phyloP scores from a whole-genome alignment of 2,888 invertebrate species.

The Erannis defoliaria region DNA sequence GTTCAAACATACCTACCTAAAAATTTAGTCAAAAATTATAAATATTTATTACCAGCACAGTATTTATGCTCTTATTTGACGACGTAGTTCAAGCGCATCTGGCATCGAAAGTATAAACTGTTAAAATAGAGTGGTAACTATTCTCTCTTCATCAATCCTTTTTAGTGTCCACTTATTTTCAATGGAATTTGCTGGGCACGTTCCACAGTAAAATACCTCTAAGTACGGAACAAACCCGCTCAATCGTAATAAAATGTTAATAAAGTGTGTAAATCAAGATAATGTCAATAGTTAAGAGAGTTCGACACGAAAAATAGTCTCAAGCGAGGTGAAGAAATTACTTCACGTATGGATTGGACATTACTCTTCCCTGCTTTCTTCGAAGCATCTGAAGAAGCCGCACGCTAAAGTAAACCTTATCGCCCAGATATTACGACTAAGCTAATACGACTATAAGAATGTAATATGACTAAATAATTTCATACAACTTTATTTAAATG shows the following conservation, averaged over 20 bases:
- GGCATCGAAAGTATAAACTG: too few relatives aligned
- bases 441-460: constrained; percentile 37
- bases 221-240: constrained; percentile 66
- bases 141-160: constrained; percentile 40
- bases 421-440: constrained; percentile 12
- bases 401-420: constrained; percentile 49
- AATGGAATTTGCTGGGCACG: constrained; percentile 32
- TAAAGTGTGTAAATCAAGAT: constrained; percentile 83
- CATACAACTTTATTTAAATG: constrained; percentile 43
- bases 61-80: too few relatives aligned
- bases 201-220: constrained; percentile 34
- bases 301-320: constrained; percentile 76
- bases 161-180: constrained; percentile 42
- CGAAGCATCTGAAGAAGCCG: constrained; percentile 24
- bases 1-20: too few relatives aligned
- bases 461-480: constrained; percentile 34
- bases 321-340: constrained; percentile 71
- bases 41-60: too few relatives aligned
- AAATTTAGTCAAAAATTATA: too few relatives aligned
- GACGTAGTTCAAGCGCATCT: too few relatives aligned
- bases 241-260: constrained; percentile 81
- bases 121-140: constrained; percentile 7
- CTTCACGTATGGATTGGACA: constrained; percentile 66
- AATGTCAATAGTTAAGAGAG: constrained; percentile 74
- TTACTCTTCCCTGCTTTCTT: constrained; percentile 64